Percentiles rank a stretch among this genome's conserved stretches.
phyloP scores from a whole-genome alignment of 2,113 vertebrate species.

The Eulemur rufifrons region DNA sequence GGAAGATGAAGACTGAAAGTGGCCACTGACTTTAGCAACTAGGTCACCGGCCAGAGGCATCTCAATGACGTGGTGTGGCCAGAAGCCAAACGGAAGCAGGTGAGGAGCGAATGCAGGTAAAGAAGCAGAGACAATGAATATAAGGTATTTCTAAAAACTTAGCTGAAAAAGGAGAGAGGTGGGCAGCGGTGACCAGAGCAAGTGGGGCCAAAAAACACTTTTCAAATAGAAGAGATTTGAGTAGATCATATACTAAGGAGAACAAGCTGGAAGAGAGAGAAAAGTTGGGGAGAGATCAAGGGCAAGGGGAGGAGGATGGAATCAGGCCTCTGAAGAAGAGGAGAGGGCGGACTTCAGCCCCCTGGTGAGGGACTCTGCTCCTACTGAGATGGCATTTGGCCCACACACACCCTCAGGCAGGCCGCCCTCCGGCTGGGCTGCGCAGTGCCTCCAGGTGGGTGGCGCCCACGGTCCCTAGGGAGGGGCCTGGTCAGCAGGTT shows the following conservation, averaged over 20 bases:
- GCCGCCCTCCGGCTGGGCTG: too few species aligned
- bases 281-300: background rate
- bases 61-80: background rate
- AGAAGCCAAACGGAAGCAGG: conserved; percentile 28
- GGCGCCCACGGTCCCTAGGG: background rate
- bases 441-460: background rate
- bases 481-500: background rate
- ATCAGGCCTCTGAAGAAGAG: background rate
- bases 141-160: background rate
- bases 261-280: background rate
- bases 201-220: background rate
- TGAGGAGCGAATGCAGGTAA: background rate
- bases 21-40: conserved; percentile 47
- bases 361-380: background rate
- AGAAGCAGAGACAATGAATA: background rate
- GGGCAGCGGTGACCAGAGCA: background rate
- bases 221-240: background rate
- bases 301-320: background rate
- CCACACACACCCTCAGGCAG: background rate
- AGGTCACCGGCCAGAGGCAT: conserved; percentile 55
- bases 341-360: background rate
- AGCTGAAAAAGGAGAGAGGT: background rate
- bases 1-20: conserved; percentile 1
- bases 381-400: background rate
- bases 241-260: background rate